Evolutionary conservation across 2,888 invertebrate species (phyloP), one percentile per base, ranked within the genome.

Genomic region (Xylocampa areola): DNA sequence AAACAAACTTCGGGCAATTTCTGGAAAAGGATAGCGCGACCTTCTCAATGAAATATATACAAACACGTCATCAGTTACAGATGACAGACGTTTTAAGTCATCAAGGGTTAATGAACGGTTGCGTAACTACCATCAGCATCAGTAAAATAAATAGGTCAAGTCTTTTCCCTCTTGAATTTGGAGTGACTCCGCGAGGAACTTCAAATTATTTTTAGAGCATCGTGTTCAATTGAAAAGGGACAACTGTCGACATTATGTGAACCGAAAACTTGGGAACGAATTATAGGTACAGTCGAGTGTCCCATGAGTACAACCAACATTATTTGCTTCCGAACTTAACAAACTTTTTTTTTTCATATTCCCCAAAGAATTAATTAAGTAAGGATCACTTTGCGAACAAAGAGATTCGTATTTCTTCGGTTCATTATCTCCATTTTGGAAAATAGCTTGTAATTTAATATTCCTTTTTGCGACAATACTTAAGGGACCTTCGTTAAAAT

Each of bases 321-420:
- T 87, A 84, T 84, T 85, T 84, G 78, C 82, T 83, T 78, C 73
- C 73, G 72, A 79, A 78, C 77, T 82, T 80, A 67, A 76, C 75
- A 68, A 82, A 87, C 79, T 84, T 86, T 86, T 84, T 86, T 84
- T 84, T 82, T 73, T 76, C 74, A 79, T 82, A 80, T 80, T 84
- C 82, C 72, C 75, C 65, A 70, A 68, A 67, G 84, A 84, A 87
- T 87, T 86, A 87, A 88, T 88, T 88, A 88, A 84, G 81, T 78
- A 78, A 80, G 83, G 85, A 87, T 87, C 84, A 86, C 75, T 78
- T 75, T 68, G 63, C 68, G 74, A 73, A 80, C 79, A 80, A 82
- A 79, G 78, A 80, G 72, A 79, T 79, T 79, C 79, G 76, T 80
- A 79, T 84, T 86, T 79, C 74, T 72, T 65, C 59, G 69, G 77